phyloP scores from a whole-genome alignment of 2,797 vertebrate genomes.

The Malacoctenus gilli region DNA sequence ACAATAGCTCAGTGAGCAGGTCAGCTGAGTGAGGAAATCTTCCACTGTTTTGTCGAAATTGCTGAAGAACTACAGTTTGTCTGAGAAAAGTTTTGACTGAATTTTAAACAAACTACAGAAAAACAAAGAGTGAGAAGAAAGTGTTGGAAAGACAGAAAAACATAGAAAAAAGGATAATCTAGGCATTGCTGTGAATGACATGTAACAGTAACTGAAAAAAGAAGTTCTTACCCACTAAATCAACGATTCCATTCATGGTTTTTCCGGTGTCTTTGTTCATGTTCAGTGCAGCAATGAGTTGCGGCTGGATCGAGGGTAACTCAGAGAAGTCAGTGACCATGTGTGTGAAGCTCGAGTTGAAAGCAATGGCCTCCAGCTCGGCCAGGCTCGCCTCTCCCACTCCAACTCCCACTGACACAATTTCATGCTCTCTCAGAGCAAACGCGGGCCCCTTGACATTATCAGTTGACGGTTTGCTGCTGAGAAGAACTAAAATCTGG shows the following conservation, averaged over 20 bases:
- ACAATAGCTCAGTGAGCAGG: conserved; percentile 22
- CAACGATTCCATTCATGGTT: conserved; percentile 53
- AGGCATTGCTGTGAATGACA: not conserved
- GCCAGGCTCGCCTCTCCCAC: conserved; percentile 80
- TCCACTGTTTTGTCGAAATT: conserved; percentile 25
- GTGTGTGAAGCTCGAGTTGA: conserved; percentile 82
- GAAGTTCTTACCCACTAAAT: conserved; percentile 71
- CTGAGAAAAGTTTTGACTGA: conserved; percentile 24
- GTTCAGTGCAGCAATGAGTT: conserved; percentile 63
- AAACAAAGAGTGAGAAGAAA: conserved; percentile 27
- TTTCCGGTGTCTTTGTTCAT: conserved; percentile 56
- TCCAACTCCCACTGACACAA: conserved; percentile 83
- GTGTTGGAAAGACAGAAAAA: not conserved
- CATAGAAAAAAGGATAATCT: not conserved
- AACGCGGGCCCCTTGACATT: conserved; percentile 81
- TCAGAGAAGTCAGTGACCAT: conserved; percentile 80
- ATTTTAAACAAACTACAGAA: conserved; percentile 22
- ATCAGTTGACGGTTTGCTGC: conserved; percentile 83
- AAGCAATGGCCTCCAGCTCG: conserved; percentile 86
- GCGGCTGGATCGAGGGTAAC: conserved; percentile 78
- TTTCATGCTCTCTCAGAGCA: conserved; percentile 82
- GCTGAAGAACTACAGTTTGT: conserved; percentile 54
- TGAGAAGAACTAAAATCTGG: conserved; percentile 88
- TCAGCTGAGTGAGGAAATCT: conserved; percentile 20
- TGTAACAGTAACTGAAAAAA: conserved; percentile 17